phyloP scores from a whole-genome alignment of 2,888 invertebrate genomes.

The Suillia variegata region DNA sequence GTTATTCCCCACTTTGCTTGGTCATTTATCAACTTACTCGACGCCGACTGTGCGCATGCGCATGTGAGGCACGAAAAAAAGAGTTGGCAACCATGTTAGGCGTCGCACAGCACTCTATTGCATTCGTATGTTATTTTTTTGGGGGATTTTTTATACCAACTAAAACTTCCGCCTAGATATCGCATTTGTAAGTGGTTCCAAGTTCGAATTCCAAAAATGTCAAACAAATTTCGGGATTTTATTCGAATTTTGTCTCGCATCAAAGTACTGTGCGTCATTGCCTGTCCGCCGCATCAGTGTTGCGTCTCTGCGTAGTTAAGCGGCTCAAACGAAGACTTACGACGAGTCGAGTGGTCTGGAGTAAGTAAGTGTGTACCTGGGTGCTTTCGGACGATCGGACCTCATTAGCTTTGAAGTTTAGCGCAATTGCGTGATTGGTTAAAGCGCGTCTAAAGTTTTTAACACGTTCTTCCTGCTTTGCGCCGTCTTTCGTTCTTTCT shows the following conservation, averaged over 20 bases:
- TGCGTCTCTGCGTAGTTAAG: slow-evolving; percentile 27
- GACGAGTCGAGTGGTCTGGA: not conserved
- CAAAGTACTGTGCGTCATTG: too few relatives aligned
- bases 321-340: not conserved
- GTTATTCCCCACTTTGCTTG: slow-evolving; percentile 48
- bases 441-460: slow-evolving; percentile 49
- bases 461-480: slow-evolving; percentile 30
- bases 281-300: slow-evolving; percentile 20
- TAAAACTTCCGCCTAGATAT: too few relatives aligned
- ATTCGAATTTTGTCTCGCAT: too few relatives aligned
- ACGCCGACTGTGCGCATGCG: slow-evolving; percentile 19
- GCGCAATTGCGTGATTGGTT: slow-evolving; percentile 57
- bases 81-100: slow-evolving; percentile 25
- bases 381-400: not conserved
- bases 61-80: slow-evolving; percentile 20
- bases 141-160: too few relatives aligned
- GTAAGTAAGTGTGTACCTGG: too few relatives aligned
- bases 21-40: slow-evolving; percentile 54
- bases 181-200: too few relatives aligned
- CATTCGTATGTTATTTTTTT: too few relatives aligned
- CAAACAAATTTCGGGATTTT: too few relatives aligned
- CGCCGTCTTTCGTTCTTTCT: slow-evolving; percentile 13
- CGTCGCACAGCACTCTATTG: too few relatives aligned
- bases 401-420: slow-evolving; percentile 57
- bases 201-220: too few relatives aligned